Evolutionary conservation across 2,113 vertebrate species (phyloP), one percentile per base, ranked within the genome.

Genomic region (Tupaia tana): DNA sequence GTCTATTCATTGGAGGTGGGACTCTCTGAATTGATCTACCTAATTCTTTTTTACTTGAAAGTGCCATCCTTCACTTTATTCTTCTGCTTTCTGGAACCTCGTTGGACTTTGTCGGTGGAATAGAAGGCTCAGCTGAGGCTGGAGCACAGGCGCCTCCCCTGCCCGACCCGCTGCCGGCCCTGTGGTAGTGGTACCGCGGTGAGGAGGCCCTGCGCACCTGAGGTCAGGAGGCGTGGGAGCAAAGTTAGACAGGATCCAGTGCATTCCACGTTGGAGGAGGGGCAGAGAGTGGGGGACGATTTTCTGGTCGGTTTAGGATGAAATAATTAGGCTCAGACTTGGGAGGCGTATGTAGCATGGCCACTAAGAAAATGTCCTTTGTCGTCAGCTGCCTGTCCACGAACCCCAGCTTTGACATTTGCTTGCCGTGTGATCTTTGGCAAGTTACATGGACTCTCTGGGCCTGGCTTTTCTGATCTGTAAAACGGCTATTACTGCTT

Each of bases 391-490:
- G 29, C 22, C 4, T 80, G 13, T 20, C 15, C 71, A 31, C 81
- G 29, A 95, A 79, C 70, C 20, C 16, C 70, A 66, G 16, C 70
- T 79, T 84, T 87, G n/a, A 73, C 34, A 24, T 7, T 74, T 71
- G 24, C 24, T 87, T 29, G 9, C 13, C 66, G 3, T 71, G 43
- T 82, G 75, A 67, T 59, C 56, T 63, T 86, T 31, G 29, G 7
- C 18, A 64, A 9, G 22, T 77, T 66, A 25, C 14, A 52, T 81
- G 24, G 58, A 4, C 52, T 59, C 29, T 74, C 22, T 54, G 31
- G 66, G 61, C 58, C 24, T 90, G 74, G 88, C 20, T 54, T 94
- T 84, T 71, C 82, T 94, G 24, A 74, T 77, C 54, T 77, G 14
- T 54, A 59, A 75, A 86, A 43, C 54, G 78, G 64, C 66, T 19